These are phyloP conservation scores for Varroa destructor DNA, from an alignment of 1,140 invertebrate species.

Conservation along the genomic window DNA sequence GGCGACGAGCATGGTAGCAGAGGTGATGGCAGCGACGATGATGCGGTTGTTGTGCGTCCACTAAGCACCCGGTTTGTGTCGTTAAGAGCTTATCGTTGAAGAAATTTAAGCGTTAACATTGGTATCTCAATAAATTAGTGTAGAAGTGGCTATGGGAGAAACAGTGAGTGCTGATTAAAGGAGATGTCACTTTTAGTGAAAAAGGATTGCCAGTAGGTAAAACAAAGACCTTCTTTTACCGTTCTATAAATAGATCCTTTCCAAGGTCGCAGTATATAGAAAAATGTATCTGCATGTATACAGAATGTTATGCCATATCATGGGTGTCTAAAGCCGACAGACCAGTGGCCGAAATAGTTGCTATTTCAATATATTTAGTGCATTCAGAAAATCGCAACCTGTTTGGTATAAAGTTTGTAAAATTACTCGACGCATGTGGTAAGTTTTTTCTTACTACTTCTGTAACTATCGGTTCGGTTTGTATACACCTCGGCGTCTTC, in stretches of 20 bases:
- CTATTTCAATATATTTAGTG: no score
- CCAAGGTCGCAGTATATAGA: no score
- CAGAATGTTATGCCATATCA: no score
- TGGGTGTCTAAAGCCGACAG: no score
- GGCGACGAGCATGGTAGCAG: not conserved
- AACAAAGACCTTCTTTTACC: not conserved
- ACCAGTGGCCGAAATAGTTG: no score
- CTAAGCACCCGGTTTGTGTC: slow-evolving; percentile 14
- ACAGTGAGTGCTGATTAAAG: not conserved
- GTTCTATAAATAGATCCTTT: not conserved
- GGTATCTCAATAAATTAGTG: not conserved
- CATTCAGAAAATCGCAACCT: no score
- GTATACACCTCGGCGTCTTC: no score
- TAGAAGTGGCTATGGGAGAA: not conserved
- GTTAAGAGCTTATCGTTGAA: not conserved
- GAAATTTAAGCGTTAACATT: not conserved
- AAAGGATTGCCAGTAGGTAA: not conserved
- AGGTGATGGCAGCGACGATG: not conserved
- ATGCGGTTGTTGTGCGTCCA: not conserved
- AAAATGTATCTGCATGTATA: no score
- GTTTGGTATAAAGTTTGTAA: no score
- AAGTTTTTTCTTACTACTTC: no score
- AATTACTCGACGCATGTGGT: no score
- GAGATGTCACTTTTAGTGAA: not conserved
- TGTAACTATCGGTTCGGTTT: no score